These are phyloP conservation scores for Pyxicephalus adspersus DNA, from an alignment of 2,113 vertebrate species.

Conservation along the genomic window DNA sequence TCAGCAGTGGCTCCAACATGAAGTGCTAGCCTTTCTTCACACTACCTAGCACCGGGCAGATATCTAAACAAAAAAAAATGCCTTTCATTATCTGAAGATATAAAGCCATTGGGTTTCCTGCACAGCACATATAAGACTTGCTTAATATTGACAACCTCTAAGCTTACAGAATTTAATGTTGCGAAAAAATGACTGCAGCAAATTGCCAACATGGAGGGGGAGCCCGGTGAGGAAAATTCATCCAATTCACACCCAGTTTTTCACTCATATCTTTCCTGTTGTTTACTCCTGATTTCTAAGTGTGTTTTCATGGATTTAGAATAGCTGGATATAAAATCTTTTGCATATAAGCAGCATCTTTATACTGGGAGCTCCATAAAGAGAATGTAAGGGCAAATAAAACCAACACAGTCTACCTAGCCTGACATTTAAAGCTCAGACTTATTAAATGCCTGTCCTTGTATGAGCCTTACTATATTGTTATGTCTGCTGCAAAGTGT, in stretches of 20 bases:
- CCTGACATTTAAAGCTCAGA: constrained; percentile 4
- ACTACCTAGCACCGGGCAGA: too few species aligned
- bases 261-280: background rate
- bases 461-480: background rate
- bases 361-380: background rate
- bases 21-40: too few species aligned
- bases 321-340: background rate
- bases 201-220: constrained; percentile 31
- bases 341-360: background rate
- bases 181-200: constrained; percentile 42
- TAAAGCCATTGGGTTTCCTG: constrained; percentile 24
- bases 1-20: too few species aligned
- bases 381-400: background rate
- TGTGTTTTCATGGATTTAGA: background rate
- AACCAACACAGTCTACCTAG: background rate
- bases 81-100: constrained; percentile 18
- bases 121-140: constrained; percentile 29
- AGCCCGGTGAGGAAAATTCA: background rate
- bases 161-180: constrained; percentile 41
- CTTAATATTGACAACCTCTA: constrained; percentile 11
- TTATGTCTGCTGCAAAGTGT: constrained; percentile 14
- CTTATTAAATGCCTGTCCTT: constrained; percentile 31
- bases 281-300: background rate
- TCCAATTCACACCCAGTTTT: constrained; percentile 26
- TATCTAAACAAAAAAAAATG: background rate